Conservation (phyloP, 1,140 invertebrate genomes). For the Portunus trituberculatus region DNA sequence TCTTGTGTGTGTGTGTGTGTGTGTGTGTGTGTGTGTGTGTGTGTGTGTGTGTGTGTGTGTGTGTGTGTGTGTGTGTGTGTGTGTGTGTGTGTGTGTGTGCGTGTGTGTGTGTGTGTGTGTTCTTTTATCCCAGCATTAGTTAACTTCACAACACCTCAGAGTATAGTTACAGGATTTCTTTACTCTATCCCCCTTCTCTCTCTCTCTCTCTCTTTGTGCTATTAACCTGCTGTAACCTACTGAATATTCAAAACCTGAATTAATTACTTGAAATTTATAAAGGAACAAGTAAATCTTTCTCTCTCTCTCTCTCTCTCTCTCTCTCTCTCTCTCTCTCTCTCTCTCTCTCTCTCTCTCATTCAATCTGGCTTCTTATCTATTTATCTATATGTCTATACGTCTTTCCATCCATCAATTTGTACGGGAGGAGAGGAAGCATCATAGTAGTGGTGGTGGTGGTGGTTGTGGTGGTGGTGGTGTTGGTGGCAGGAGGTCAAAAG, state of each 20-base stretch:
- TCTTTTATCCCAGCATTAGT: no score
- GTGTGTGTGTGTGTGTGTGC: conserved; percentile 27
- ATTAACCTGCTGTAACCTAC: not conserved
- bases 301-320: no score
- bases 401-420: not conserved
- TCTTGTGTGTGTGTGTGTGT: not conserved
- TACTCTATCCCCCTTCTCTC: not conserved
- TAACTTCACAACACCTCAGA: no score
- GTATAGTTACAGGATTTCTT: not conserved
- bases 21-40: conserved; percentile 32
- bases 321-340: no score
- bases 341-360: not conserved
- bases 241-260: no score
- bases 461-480: conserved; percentile 15
- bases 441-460: conserved; percentile 23
- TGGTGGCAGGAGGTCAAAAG: not conserved
- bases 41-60: conserved; percentile 32
- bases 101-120: conserved; percentile 32
- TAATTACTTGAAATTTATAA: no score
- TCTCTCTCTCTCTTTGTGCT: not conserved
- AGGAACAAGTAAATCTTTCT: not conserved
- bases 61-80: conserved; percentile 32
- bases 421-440: not conserved
- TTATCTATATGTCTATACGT: not conserved
- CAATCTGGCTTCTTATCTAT: not conserved